A percentile compares a stretch with the other conserved stretches of the same genome.
Evolutionary conservation across 2,797 vertebrate genomes (phyloP).

Genomic region (Silurus lanzhouensis): DNA sequence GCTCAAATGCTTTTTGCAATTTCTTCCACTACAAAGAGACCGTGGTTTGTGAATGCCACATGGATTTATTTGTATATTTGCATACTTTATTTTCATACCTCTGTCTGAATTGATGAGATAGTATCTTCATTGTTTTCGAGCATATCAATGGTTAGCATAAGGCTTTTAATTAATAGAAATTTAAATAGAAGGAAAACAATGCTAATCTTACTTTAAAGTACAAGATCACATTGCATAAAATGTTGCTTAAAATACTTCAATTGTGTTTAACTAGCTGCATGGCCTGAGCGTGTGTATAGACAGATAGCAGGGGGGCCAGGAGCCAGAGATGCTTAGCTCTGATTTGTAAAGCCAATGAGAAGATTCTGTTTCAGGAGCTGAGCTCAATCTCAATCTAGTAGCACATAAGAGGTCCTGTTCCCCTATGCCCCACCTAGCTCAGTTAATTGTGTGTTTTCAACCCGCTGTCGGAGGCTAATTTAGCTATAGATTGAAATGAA

Average conservation of each 20-base stretch:
- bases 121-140: neutral
- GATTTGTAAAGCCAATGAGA: slow-evolving; percentile 59
- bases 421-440: slow-evolving; percentile 75
- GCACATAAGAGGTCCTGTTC: slow-evolving; percentile 69
- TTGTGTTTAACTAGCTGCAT: slow-evolving; percentile 1
- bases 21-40: slow-evolving; percentile 75
- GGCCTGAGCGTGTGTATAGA: neutral
- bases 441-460: slow-evolving; percentile 87
- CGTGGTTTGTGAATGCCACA: slow-evolving; percentile 60
- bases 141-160: slow-evolving; percentile 9
- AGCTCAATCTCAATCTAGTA: slow-evolving; percentile 67
- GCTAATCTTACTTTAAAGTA: neutral
- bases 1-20: slow-evolving; percentile 77
- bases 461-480: slow-evolving; percentile 84
- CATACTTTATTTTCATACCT: slow-evolving; percentile 31
- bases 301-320: neutral
- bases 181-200: neutral
- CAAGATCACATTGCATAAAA: neutral
- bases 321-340: slow-evolving; percentile 45
- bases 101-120: slow-evolving; percentile 20
- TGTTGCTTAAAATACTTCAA: neutral
- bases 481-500: slow-evolving; percentile 89
- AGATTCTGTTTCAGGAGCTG: slow-evolving; percentile 51
- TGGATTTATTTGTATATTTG: slow-evolving; percentile 50
- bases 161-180: neutral